Conservation (phyloP, 1,140 invertebrate species). For the Hyphantria cunea region DNA sequence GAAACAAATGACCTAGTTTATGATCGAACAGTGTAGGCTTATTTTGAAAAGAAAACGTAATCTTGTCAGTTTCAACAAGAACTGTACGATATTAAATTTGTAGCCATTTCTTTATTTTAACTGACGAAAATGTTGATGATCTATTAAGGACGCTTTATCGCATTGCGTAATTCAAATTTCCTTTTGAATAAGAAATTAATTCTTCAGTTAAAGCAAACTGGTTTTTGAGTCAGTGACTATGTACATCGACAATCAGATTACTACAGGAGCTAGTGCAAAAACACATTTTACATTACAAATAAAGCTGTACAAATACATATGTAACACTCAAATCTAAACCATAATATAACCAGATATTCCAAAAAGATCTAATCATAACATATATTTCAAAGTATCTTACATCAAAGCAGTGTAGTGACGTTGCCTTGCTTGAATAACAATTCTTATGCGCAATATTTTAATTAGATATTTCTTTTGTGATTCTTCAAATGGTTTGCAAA, state of each 20-base stretch:
- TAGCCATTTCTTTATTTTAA: slow-evolving; percentile 20
- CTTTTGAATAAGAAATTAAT: slow-evolving; percentile 29
- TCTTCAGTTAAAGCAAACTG: slow-evolving; percentile 31
- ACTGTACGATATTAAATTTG: slow-evolving; percentile 27
- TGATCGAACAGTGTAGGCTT: slow-evolving; percentile 39
- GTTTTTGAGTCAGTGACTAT: slow-evolving; percentile 35
- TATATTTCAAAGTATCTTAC: no score
- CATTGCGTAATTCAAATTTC: slow-evolving; percentile 32
- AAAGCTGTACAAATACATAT: neutral
- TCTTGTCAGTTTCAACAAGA: slow-evolving; percentile 26
- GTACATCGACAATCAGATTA: slow-evolving; percentile 36
- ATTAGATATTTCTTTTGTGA: slow-evolving; percentile 9
- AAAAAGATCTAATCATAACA: no score
- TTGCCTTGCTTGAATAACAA: no score
- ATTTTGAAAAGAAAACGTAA: slow-evolving; percentile 48
- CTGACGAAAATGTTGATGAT: slow-evolving; percentile 9
- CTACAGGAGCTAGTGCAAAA: no score
- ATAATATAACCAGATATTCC: no score
- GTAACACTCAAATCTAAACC: no score
- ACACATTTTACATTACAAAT: slow-evolving; percentile 10
- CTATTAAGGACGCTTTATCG: slow-evolving; percentile 29
- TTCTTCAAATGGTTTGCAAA: slow-evolving; percentile 25
- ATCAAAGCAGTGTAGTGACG: no score
- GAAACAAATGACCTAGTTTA: slow-evolving; percentile 58
- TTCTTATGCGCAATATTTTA: neutral